Evolutionary conservation across 2,797 vertebrate genomes (phyloP), one percentile per base, ranked within the genome.

Genomic region (Ambastaia sidthimunki): DNA sequence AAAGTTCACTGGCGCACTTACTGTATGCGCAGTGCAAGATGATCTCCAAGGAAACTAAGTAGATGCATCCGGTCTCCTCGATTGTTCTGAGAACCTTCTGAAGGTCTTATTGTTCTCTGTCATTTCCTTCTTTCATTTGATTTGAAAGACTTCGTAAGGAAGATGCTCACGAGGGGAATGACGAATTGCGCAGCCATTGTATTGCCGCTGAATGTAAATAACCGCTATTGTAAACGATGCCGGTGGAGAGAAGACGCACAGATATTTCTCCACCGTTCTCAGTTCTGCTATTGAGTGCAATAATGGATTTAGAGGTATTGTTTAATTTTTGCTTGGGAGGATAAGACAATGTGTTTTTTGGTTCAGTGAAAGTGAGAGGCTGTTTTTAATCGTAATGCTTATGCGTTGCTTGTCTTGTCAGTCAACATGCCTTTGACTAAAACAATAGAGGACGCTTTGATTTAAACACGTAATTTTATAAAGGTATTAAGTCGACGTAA

Each of bases 121-220:
- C 67, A 81, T 73, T 72, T 70, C 48, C 75, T 63, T 78, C 34
- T 19, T 16, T 68, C 5, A 15, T 76, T 73, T 80, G 37, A 66
- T 72, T 66, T 66, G 47, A 80, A 80, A 71, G 65, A 70, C 69
- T 83, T 55, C 16, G 52, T 19, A 19, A 62, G 48, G 50, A 80
- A 23, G 78, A 74, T 5, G 3, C 16, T 63, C n/a, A 7, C 72
- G 7, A 50, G 21, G 31, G 52, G 34, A 71, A 82, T 66, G 41
- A 73, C 62, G 81, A 83, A 81, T 69, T 68, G 74, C 19, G 71
- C 18, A 44, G 41, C 57, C 69, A 57, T 72, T 7, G 6, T 66
- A 77, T 50, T 50, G 13, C 71, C 19, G 18, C 34, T 63, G 84
- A 81, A 85, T 77, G 75, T 71, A 80, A 82, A 85, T 77, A 25